Percentiles rank a stretch among this genome's conserved stretches.
These are phyloP conservation scores for Athene noctua DNA, from an alignment of 2,113 vertebrate species.

Conservation along the genomic window DNA sequence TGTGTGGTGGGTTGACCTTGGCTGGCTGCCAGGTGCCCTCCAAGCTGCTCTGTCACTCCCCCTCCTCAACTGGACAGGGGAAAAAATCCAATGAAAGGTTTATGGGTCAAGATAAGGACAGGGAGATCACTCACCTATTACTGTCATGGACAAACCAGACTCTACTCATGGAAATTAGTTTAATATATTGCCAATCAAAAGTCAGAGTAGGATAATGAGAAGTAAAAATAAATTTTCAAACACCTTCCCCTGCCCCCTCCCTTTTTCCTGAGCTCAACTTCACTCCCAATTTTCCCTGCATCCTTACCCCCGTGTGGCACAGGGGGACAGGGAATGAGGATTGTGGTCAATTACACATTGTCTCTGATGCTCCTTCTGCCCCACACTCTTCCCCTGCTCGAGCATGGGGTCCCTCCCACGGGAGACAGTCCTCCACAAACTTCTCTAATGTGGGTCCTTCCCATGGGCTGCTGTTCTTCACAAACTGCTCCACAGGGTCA, in stretches of 20 bases:
- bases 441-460: neutral
- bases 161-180: fast-evolving
- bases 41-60: neutral
- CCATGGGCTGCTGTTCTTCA: neutral
- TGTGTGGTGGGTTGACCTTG: neutral
- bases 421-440: neutral
- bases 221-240: neutral
- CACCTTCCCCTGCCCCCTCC: neutral
- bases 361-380: neutral
- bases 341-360: fast-evolving
- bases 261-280: neutral
- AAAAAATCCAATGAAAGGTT: neutral
- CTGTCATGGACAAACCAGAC: neutral
- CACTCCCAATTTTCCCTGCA: neutral
- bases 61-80: neutral
- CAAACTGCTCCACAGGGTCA: neutral
- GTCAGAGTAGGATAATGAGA: neutral
- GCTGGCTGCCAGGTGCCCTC: neutral
- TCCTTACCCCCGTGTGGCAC: fast-evolving
- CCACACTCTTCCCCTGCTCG: neutral
- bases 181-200: neutral
- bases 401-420: fast-evolving
- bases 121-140: neutral
- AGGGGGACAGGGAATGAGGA: neutral
- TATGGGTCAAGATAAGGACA: neutral